phyloP scores from a whole-genome alignment of 2,797 vertebrate species.

The Rhinogobio ventralis region DNA sequence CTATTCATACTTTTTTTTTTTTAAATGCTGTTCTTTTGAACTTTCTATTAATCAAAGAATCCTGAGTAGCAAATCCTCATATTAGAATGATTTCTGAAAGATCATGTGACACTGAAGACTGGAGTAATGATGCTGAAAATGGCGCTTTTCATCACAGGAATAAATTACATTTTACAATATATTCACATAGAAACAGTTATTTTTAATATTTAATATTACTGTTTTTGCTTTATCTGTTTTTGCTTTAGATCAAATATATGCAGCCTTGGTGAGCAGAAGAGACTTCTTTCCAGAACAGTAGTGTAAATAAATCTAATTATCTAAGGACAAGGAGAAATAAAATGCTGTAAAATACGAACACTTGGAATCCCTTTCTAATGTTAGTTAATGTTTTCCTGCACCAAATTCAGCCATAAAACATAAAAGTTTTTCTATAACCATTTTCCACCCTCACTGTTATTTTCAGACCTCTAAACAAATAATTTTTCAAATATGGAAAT shows the following conservation, averaged over 20 bases:
- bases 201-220: background rate
- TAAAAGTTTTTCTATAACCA: background rate
- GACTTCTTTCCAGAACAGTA: background rate
- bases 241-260: background rate
- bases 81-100: background rate
- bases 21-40: too few relatives aligned
- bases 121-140: background rate
- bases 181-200: background rate
- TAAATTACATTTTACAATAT: background rate
- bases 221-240: slow-evolving; percentile 2
- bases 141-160: background rate
- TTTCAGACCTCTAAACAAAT: background rate
- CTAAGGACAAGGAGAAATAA: background rate
- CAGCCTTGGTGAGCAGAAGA: background rate
- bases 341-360: background rate
- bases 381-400: background rate
- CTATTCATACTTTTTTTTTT: background rate
- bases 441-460: background rate
- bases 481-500: too few relatives aligned
- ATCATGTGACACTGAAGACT: background rate
- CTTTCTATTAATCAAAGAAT: background rate
- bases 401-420: background rate
- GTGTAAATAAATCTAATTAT: background rate
- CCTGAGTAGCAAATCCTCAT: background rate
- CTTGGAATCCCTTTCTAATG: background rate